Evolutionary conservation across 2,888 invertebrate species (phyloP), one percentile per base, ranked within the genome.

Genomic region (Loripinus fragilis): DNA sequence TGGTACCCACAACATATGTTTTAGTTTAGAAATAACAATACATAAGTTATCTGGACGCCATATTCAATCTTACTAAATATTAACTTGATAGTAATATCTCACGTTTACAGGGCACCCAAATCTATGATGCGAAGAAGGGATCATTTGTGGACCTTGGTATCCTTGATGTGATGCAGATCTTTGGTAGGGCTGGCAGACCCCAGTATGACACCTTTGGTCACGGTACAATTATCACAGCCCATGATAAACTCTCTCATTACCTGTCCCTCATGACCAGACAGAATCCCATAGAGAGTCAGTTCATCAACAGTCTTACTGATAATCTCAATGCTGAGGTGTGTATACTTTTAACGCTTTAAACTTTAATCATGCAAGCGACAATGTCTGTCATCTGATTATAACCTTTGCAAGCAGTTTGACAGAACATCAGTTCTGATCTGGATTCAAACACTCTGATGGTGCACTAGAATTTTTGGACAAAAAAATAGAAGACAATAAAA

Each of bases 201-300:
- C 99, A 99, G 94, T 99, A 96, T 94, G 99, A 99, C 93, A 97
- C 90, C 20, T 93, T 97, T 20, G 99, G 99, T 7, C 96, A 98
- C 48, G 99, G 99, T 50, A 97, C 97, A 48, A 99, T 99, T 76
- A 98, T 99, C 67, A 99, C 99, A 0, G 94, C 96, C 0, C 97
- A 98, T 91, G 96, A 97, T 83, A 98, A 98, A 93, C 95, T 99
- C 74, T 96, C 97, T 42, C 98, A 98, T 92, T 99, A 99, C 92
- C 95, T 99, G 75, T 97, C 97, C 0, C 95, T 98, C 70, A 95
- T 99, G 92, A 98, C 98, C 0, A 97, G 98, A 92, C 99, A 99
- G 94, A 97, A 97, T 93, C 99, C 99, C 0, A 99, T 99, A 82
- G 99, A 99, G 94, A 98, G 98, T 91, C 98, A 98, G 94, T 99